Conservation (phyloP, 2,888 invertebrate species). For the Sussaba pulchella region DNA sequence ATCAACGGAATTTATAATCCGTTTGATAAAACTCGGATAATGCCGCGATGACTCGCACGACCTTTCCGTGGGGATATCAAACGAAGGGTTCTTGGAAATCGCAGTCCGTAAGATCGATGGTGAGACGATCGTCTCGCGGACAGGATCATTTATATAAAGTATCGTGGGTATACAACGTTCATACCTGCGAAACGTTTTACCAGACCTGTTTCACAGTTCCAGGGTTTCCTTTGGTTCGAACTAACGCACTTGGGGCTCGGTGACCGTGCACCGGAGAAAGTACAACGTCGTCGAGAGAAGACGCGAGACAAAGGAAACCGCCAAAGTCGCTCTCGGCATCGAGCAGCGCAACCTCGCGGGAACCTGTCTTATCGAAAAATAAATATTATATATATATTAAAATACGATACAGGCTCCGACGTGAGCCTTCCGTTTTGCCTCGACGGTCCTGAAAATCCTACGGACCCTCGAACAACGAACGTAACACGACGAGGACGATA, state of each 20-base stretch:
- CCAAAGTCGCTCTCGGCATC: conserved; percentile 31
- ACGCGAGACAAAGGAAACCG: conserved; percentile 41
- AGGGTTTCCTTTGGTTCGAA: conserved; percentile 33
- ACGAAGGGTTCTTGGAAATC: not conserved
- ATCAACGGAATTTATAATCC: not conserved
- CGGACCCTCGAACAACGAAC: not conserved
- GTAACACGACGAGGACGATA: too few relatives aligned
- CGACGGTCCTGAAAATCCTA: conserved; percentile 2
- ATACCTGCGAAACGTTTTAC: conserved; percentile 22
- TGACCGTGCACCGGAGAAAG: conserved; percentile 13
- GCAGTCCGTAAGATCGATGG: conserved; percentile 49
- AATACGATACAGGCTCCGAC: conserved; percentile 34
- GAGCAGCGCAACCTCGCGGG: conserved; percentile 31
- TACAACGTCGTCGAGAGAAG: conserved; percentile 23
- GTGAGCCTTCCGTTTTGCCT: not conserved
- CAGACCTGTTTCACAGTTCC: conserved; percentile 13
- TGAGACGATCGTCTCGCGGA: conserved; percentile 39
- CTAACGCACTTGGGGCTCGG: conserved; percentile 25
- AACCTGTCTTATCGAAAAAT: conserved; percentile 57
- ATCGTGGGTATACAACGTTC: conserved; percentile 22
- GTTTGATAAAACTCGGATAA: conserved; percentile 2
- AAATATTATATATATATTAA: conserved; percentile 60
- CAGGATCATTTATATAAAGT: conserved; percentile 61
- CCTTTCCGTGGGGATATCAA: not conserved
- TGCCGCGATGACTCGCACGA: not conserved